These are phyloP conservation scores for Rhimphoctona megacephalus DNA, from an alignment of 2,888 invertebrate species.

Conservation along the genomic window DNA sequence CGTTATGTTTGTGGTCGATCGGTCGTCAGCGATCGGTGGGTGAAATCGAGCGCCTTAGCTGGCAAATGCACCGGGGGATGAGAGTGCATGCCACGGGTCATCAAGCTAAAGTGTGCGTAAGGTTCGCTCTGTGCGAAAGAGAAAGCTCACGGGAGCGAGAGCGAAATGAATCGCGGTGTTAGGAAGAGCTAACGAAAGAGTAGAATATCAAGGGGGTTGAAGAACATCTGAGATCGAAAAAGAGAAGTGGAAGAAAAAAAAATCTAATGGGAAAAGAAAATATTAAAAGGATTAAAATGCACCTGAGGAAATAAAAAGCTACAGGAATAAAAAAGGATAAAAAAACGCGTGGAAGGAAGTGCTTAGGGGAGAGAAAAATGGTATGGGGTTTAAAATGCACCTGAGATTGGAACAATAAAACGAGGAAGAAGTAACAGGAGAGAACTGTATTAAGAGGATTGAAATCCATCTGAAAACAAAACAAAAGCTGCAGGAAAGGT, in stretches of 20 bases:
- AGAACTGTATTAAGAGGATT: neutral
- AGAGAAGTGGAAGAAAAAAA: slow-evolving; percentile 1
- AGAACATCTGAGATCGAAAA: neutral
- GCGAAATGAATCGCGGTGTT: slow-evolving; percentile 7
- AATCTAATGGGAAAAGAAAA: neutral
- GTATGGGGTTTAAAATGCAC: neutral
- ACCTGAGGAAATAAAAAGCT: neutral
- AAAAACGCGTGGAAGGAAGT: neutral
- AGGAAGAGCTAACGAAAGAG: neutral
- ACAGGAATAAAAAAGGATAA: neutral
- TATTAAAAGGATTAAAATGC: neutral
- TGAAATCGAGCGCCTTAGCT: slow-evolving; percentile 6
- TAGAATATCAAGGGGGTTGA: neutral
- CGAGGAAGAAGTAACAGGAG: neutral
- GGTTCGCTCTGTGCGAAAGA: slow-evolving; percentile 38
- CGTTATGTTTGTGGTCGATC: slow-evolving; percentile 27
- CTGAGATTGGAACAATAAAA: neutral
- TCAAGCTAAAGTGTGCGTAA: slow-evolving; percentile 55
- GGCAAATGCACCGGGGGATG: slow-evolving; percentile 20
- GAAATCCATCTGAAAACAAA: neutral
- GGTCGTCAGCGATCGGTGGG: slow-evolving; percentile 22
- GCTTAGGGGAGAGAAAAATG: neutral
- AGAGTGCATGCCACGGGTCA: slow-evolving; percentile 59
- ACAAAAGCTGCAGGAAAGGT: neutral
- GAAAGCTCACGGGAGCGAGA: slow-evolving; percentile 49